phyloP scores from a whole-genome alignment of 2,797 vertebrate genomes.

The Bucorvus abyssinicus region DNA sequence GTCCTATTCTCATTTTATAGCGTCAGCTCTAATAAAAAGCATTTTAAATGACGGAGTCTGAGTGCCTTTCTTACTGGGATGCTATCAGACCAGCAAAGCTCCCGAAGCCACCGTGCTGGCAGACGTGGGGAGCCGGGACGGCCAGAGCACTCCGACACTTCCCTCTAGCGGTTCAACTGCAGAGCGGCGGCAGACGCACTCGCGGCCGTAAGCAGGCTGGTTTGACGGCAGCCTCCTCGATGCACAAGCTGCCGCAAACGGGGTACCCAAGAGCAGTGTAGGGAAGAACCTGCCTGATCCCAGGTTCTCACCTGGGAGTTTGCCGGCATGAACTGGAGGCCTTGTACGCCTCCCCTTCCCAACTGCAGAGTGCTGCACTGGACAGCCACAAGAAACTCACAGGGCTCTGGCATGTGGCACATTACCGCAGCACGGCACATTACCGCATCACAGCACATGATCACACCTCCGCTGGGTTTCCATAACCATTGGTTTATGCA shows the following conservation, averaged over 20 bases:
- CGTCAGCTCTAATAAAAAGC: not conserved
- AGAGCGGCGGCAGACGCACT: not conserved
- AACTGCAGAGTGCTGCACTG: not conserved
- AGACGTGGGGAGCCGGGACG: rapidly evolving
- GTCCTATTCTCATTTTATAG: not conserved
- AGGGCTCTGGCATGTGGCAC: rapidly evolving
- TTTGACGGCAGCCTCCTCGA: too few relatives aligned
- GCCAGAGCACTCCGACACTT: not conserved
- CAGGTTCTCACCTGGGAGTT: not conserved
- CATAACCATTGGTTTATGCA: rapidly evolving
- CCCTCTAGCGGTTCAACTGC: not conserved
- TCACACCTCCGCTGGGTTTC: rapidly evolving
- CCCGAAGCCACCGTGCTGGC: rapidly evolving
- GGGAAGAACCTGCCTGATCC: not conserved
- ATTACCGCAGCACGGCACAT: not conserved
- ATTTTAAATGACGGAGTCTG: not conserved
- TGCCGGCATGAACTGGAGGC: not conserved
- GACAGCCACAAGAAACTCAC: not conserved
- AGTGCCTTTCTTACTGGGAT: rapidly evolving
- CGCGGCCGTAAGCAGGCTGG: too few relatives aligned
- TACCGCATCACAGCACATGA: not conserved
- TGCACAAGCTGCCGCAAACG: not conserved
- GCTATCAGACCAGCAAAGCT: rapidly evolving
- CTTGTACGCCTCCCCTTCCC: not conserved
- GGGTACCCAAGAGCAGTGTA: rapidly evolving